Base-by-base conservation (phyloP, 2,113 vertebrate genomes). In the Tiliqua scincoides region DNA sequence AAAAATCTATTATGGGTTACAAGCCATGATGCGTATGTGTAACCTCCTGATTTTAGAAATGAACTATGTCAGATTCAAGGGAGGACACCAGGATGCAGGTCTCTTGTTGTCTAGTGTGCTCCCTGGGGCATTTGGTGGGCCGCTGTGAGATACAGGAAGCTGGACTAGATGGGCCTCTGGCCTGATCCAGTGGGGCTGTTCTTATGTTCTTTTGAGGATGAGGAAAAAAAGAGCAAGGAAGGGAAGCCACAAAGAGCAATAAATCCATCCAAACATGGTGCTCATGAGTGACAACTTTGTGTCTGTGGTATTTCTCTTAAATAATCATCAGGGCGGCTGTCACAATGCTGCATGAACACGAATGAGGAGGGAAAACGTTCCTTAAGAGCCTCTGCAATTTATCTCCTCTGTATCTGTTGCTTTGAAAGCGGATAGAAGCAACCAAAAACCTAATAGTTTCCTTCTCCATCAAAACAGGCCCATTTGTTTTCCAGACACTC, bases 381-480 rank as follows among this genome's bases (percentile, higher is more conserved):
- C 30, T 76, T 30, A 57, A 15, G 7, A 5, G 11, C 54, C 14
- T 27, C 35, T 14, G 18, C 10, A n/a, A 12, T 78, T 68, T n/a
- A 9, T 77, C 48, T 85, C 32, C 23, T 67, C 72, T 27, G 18
- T 52, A 40, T 43, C 61, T 74, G 17, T 37, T 52, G 30, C 40
- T 68, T 48, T 10, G 5, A 5, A 81, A 81, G 63, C 21, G 23
- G 18, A 48, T 76, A 40, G 54, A 77, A 57, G 21, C 25, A 35
- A 67, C 14, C n/a, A 9, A 20, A 14, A 70, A 72, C 15, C 43
- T 10, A 43, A 17, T 43, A 32, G 43, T 11, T 48, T 88, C 88
- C 61, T 85, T 89, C 79, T 54, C 87, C 79, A 85, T 86, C 85
- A 90, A 89, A 95, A 93, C 89, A 74, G 86, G 48, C 17, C 2